Percentiles rank a stretch among this genome's conserved stretches.
Evolutionary conservation across 37 sponge, comb jelly and placozoan genomes (phyloP).

Genomic region (Petrosia ficiformis): DNA sequence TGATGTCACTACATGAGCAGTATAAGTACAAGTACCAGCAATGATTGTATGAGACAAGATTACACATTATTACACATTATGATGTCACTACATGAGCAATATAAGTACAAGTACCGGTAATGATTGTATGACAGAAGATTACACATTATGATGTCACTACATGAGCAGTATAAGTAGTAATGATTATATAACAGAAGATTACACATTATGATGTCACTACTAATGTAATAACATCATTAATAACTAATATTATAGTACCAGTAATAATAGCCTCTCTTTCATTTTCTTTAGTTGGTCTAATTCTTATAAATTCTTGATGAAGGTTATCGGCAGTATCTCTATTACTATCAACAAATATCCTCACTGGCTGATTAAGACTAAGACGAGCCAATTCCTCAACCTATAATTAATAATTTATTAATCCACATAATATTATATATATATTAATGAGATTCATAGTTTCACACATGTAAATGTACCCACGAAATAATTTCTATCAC

Average conservation of each 20-base stretch:
- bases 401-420: constrained; percentile 17
- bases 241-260: constrained; percentile 27
- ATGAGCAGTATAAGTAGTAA: too few species aligned
- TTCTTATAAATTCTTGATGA: constrained; percentile 94
- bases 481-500: too few species aligned
- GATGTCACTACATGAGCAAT: too few species aligned
- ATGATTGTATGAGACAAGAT: too few species aligned
- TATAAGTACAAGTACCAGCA: too few species aligned
- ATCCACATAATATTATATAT: not conserved
- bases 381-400: constrained; percentile 90
- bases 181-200: too few species aligned
- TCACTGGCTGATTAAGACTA: constrained; percentile 89
- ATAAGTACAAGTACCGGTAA: too few species aligned
- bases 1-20: too few species aligned
- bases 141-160: constrained; percentile 1
- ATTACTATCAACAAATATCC: constrained; percentile 94
- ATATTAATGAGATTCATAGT: too few species aligned
- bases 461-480: too few species aligned
- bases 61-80: too few species aligned
- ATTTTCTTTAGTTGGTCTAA: constrained; percentile 63
- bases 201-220: constrained; percentile 8
- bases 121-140: not conserved
- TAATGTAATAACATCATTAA: not conserved
- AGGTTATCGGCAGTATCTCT: constrained; percentile 91
- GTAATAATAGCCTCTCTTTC: constrained; percentile 81